Base-by-base conservation (phyloP, 2,797 vertebrate species). In the Argya squamiceps region DNA sequence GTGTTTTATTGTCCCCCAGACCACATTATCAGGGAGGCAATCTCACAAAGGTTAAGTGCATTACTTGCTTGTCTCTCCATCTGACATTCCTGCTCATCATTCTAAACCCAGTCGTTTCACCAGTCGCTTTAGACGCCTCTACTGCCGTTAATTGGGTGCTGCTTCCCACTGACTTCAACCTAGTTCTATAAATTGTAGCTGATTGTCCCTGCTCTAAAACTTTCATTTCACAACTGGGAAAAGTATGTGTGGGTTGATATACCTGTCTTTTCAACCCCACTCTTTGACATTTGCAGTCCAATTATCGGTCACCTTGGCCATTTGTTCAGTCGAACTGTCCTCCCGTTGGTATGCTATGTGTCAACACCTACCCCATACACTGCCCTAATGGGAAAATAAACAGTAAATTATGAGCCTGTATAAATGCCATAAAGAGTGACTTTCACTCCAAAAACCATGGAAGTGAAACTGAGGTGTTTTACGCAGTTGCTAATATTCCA, bases 211-310 rank as follows among this genome's bases (percentile, higher is more conserved):
- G 19, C 36, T 65, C 68, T 94, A 93, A 87, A 87, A 52, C 9
- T 87, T 95, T 87, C 26, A 60, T 93, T 85, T 92, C 69, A 56
- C 53, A 87, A 69, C 70, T 77, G 85, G 77, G 76, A 95, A 70
- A 62, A 65, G 44, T 73, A 52, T 41, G 34, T 53, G 75, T 83
- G 74, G 22, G 69, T 79, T 96, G 93, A 92, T 82, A 29, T 14
- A 87, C 80, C 64, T 71, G 71, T 49, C 69, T 89, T 80, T 63
- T 59, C 82, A 92, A 37, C 76, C 74, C 20, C 58, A 26, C 10
- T 85, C 83, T 65, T 80, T 93, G 92, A 93, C 92, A 85, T 95
- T 96, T 94, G 91, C 47, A 64, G 65, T 89, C 77, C 92, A 91
- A 55, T 96, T 96, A 96, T 60, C 9, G 3, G 46, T 92, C 88